Conservation (phyloP, 2,888 invertebrate genomes). For the Uloborus plumipes region DNA sequence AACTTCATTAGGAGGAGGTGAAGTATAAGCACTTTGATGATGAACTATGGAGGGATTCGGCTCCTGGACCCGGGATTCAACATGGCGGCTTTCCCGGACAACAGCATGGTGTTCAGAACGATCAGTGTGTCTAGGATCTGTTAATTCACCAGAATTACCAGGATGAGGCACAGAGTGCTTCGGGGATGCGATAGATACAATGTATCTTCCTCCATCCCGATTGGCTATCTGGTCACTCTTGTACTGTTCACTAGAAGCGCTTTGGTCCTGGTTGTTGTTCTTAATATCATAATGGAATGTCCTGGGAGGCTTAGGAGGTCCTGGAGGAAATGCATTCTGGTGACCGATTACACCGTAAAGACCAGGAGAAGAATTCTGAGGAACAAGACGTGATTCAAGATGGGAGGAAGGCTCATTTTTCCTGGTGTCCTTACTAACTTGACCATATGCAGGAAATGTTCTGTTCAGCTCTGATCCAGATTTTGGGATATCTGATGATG, state of each 20-base stretch:
- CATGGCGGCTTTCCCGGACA: constrained; percentile 26
- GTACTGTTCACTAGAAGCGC: constrained; percentile 1
- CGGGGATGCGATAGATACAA: constrained; percentile 64
- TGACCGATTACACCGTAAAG: constrained; percentile 15
- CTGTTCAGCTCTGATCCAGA: constrained; percentile 23
- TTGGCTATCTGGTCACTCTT: constrained; percentile 46
- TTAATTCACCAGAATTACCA: constrained; percentile 11
- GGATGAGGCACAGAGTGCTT: constrained; percentile 43
- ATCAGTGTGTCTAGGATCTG: constrained; percentile 28
- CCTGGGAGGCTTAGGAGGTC: constrained; percentile 64
- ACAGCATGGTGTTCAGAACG: not conserved
- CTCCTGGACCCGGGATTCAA: constrained; percentile 3
- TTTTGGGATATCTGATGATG: constrained; percentile 19
- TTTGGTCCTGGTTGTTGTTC: constrained; percentile 16
- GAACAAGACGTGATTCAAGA: constrained; percentile 10
- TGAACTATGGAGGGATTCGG: not conserved
- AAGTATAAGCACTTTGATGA: constrained; percentile 20
- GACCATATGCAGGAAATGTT: constrained; percentile 5
- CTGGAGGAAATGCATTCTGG: constrained; percentile 40
- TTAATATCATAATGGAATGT: constrained; percentile 56
- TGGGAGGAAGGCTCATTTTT: constrained; percentile 2
- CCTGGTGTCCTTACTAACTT: constrained; percentile 12
- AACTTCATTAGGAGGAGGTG: constrained; percentile 36
- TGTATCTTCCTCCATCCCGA: constrained; percentile 60
- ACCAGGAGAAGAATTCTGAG: constrained; percentile 23